These are phyloP conservation scores for Telenomus remus DNA, from an alignment of 1,140 invertebrate genomes.

Conservation along the genomic window DNA sequence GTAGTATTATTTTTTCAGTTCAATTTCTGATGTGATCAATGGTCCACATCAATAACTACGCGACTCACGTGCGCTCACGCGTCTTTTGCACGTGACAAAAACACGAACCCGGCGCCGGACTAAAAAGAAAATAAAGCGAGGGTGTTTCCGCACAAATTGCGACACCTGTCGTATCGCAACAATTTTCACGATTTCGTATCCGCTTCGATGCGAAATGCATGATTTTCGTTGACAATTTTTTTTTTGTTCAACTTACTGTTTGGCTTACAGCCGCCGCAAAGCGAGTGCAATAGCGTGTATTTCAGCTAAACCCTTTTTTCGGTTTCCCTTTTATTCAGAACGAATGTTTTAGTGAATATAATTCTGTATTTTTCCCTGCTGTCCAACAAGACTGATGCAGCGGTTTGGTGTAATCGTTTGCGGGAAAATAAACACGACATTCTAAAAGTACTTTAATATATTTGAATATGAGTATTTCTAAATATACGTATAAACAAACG, in stretches of 20 bases:
- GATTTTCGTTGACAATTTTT: slow-evolving; percentile 26
- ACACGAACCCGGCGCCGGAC: slow-evolving; percentile 15
- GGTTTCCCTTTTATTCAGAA: neutral
- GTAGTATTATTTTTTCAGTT: too few relatives aligned
- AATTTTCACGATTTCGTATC: slow-evolving; percentile 37
- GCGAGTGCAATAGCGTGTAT: slow-evolving; percentile 12
- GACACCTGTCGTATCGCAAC: slow-evolving; percentile 39
- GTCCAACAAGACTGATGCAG: slow-evolving; percentile 1
- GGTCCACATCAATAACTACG: slow-evolving; percentile 58
- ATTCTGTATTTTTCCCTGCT: neutral
- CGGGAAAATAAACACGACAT: neutral
- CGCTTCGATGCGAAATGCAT: slow-evolving; percentile 33
- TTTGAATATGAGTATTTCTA: too few relatives aligned
- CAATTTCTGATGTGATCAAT: slow-evolving; percentile 62
- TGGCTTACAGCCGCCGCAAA: neutral
- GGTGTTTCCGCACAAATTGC: slow-evolving; percentile 27
- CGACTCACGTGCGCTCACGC: slow-evolving; percentile 34
- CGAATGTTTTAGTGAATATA: neutral
- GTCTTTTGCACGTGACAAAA: slow-evolving; percentile 54
- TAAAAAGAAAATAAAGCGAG: slow-evolving; percentile 37
- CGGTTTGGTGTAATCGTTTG: neutral
- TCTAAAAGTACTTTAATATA: neutral
- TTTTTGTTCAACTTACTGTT: slow-evolving; percentile 28
- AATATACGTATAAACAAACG: too few relatives aligned
- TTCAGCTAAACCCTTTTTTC: neutral